Conservation (phyloP, 2,113 vertebrate species). For the Oncorhynchus tshawytscha region DNA sequence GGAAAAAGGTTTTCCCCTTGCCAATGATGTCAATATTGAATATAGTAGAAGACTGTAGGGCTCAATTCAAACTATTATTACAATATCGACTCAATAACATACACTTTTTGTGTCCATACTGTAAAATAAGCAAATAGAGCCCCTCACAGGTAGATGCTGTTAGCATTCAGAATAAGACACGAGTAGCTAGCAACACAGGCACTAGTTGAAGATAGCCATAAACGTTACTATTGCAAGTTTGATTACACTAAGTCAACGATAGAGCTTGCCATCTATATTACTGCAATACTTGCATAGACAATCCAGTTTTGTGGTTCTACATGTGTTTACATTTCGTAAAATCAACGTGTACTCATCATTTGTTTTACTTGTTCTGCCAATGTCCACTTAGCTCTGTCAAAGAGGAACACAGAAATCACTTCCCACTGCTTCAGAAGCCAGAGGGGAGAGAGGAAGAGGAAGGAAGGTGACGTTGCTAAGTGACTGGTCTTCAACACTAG, state of each 20-base stretch:
- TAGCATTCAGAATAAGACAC: too few species aligned
- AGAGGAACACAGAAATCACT: conserved; percentile 79
- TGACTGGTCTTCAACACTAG: conserved; percentile 67
- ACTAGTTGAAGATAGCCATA: not conserved
- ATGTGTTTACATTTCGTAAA: not conserved
- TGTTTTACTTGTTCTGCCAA: not conserved
- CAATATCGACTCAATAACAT: not conserved
- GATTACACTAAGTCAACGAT: too few species aligned
- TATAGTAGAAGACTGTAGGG: not conserved
- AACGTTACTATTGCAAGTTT: too few species aligned
- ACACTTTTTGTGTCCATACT: not conserved
- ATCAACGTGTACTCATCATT: not conserved
- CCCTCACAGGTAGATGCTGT: too few species aligned
- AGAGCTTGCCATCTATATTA: too few species aligned
- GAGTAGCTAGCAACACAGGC: not conserved
- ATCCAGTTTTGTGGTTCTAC: not conserved
- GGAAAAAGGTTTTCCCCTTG: not conserved
- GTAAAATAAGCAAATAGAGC: not conserved
- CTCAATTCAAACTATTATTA: not conserved
- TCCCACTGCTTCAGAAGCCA: conserved; percentile 65
- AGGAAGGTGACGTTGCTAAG: conserved; percentile 73
- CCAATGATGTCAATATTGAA: not conserved
- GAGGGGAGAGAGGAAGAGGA: conserved; percentile 48
- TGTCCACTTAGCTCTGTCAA: conserved; percentile 37
- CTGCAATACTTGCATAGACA: too few species aligned